These are phyloP conservation scores for Darevskia nairensis DNA, from an alignment of 2,797 vertebrate genomes.

Conservation along the genomic window DNA sequence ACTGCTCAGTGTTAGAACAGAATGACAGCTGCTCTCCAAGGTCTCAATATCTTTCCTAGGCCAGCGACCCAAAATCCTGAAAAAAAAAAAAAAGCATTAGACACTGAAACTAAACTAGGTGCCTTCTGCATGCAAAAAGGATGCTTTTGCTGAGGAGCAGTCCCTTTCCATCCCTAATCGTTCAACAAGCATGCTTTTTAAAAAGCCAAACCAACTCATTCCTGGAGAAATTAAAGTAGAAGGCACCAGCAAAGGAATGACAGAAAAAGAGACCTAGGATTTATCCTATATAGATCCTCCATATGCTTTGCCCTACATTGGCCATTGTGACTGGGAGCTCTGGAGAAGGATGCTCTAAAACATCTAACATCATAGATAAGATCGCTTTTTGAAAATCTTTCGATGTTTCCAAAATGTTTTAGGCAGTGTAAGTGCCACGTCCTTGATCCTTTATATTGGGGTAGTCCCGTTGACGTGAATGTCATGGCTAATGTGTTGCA, in stretches of 20 bases:
- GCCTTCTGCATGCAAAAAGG: too few relatives aligned
- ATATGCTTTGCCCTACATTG: too few relatives aligned
- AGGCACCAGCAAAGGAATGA: neutral
- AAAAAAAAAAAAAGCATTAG: too few relatives aligned
- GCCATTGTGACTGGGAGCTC: too few relatives aligned
- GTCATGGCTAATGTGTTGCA: neutral
- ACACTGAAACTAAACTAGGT: too few relatives aligned
- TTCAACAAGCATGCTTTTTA: too few relatives aligned
- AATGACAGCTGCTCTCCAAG: too few relatives aligned
- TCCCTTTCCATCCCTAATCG: too few relatives aligned
- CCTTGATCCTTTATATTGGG: neutral
- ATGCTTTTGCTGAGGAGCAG: too few relatives aligned
- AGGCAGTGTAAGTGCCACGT: neutral
- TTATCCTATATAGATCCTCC: neutral
- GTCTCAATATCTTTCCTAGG: too few relatives aligned
- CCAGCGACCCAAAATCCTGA: too few relatives aligned
- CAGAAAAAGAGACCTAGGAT: neutral
- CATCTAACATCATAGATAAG: neutral
- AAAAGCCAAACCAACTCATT: neutral
- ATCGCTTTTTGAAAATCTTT: neutral
- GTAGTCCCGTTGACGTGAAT: neutral
- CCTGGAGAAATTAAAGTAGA: neutral
- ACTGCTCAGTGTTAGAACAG: too few relatives aligned
- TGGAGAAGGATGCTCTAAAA: neutral
- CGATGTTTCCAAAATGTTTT: neutral